Percentiles rank a stretch among this genome's conserved stretches.
Evolutionary conservation across 2,888 invertebrate species (phyloP).

Genomic region (Flexamia atlantica): DNA sequence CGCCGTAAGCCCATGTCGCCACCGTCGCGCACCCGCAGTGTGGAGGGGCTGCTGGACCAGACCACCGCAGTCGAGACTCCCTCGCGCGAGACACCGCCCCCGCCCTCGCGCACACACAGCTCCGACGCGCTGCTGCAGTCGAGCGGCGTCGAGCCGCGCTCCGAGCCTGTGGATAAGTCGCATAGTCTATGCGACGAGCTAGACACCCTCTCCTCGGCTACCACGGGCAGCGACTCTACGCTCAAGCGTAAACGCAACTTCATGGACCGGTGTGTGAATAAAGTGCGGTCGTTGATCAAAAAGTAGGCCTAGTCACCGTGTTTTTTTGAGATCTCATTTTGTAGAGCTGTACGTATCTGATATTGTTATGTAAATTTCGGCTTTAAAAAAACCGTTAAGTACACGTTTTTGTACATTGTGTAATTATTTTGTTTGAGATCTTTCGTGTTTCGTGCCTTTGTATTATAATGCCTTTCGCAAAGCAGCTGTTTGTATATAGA

Average conservation of each 20-base stretch:
- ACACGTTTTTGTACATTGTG: slow-evolving; percentile 33
- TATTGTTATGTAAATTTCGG: not conserved
- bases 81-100: slow-evolving; percentile 32
- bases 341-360: slow-evolving; percentile 10
- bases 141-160: slow-evolving; percentile 8
- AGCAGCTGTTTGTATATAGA: slow-evolving; percentile 35
- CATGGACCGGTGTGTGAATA: slow-evolving; percentile 91
- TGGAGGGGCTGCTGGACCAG: slow-evolving; percentile 80
- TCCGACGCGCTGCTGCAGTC: slow-evolving; percentile 63
- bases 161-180: slow-evolving; percentile 63
- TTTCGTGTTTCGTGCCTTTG: slow-evolving; percentile 32
- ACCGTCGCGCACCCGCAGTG: slow-evolving; percentile 80
- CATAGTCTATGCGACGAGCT: slow-evolving; percentile 65
- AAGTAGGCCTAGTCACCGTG: slow-evolving; percentile 63
- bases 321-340: slow-evolving; percentile 52
- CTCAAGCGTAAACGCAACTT: slow-evolving; percentile 82
- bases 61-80: not conserved
- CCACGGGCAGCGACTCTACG: slow-evolving; percentile 62
- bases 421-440: not conserved
- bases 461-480: slow-evolving; percentile 2
- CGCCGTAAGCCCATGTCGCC: slow-evolving; percentile 65
- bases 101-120: slow-evolving; percentile 59
- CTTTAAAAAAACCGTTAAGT: not conserved
- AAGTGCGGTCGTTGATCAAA: slow-evolving; percentile 86
- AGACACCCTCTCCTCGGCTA: slow-evolving; percentile 62